Evolutionary conservation across 2,888 invertebrate species (phyloP).

Genomic region (Brachypterus glaber): DNA sequence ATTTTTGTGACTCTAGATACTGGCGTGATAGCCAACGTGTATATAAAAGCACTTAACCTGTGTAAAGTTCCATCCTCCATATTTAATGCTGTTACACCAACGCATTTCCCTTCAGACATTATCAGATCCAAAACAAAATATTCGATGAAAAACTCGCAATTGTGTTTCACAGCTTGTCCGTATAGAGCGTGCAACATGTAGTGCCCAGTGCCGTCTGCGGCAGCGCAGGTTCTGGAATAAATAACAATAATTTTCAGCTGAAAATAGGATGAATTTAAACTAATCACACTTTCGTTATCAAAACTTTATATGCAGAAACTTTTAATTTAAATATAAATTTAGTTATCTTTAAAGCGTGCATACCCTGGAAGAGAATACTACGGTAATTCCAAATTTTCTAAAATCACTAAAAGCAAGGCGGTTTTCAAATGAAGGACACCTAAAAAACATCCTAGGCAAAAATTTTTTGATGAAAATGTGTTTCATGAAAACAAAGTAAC

Average conservation of each 20-base stretch:
- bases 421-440: no score
- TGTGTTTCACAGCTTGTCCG: constrained; percentile 56
- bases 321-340: no score
- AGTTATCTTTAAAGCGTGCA: no score
- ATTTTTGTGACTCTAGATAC: background rate
- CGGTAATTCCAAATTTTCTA: no score
- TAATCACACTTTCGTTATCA: no score
- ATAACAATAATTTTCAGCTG: no score
- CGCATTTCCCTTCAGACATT: constrained; percentile 53
- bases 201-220: constrained; percentile 63
- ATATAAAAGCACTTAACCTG: constrained; percentile 16
- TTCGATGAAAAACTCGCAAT: constrained; percentile 63
- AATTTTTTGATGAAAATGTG: no score
- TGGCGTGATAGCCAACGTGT: background rate
- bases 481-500: no score
- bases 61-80: constrained; percentile 63
- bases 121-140: constrained; percentile 61
- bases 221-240: constrained; percentile 48
- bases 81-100: constrained; percentile 54
- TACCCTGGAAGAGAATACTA: no score
- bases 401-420: no score
- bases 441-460: no score
- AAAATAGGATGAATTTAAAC: background rate
- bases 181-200: constrained; percentile 61
- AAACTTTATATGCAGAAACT: no score